A percentile compares a stretch with the other conserved stretches of the same genome.
These are phyloP conservation scores for Poicephalus meyeri DNA, from an alignment of 2,113 vertebrate genomes.

Conservation along the genomic window DNA sequence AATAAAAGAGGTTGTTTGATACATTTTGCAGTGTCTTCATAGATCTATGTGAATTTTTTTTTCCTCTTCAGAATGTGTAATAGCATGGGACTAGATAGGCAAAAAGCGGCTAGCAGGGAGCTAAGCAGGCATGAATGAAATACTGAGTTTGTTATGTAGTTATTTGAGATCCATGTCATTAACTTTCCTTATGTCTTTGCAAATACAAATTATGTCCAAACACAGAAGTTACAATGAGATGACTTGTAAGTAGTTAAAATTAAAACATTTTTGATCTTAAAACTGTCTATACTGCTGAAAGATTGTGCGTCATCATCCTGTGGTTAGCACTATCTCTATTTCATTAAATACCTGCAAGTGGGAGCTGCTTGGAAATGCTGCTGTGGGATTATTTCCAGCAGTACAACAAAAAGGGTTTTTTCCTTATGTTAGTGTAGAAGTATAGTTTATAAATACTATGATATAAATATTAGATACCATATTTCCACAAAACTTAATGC, in stretches of 20 bases:
- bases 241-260: not conserved
- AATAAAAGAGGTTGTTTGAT: not conserved
- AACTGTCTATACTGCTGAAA: not conserved
- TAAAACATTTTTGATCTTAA: not conserved
- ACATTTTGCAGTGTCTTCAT: not conserved
- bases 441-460: not conserved
- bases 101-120: not conserved
- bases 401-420: not conserved
- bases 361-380: not conserved
- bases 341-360: not conserved
- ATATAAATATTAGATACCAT: not conserved
- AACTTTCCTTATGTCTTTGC: not conserved
- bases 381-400: not conserved
- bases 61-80: not conserved
- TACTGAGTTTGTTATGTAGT: not conserved
- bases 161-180: not conserved
- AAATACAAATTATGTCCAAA: not conserved
- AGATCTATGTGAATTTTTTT: not conserved
- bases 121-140: not conserved
- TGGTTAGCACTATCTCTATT: not conserved
- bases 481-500: not conserved
- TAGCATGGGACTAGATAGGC: not conserved
- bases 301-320: not conserved
- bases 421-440: not conserved
- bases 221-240: not conserved